Evolutionary conservation across 2,797 vertebrate genomes (phyloP), one percentile per base, ranked within the genome.

Genomic region (Lateolabrax maculatus): DNA sequence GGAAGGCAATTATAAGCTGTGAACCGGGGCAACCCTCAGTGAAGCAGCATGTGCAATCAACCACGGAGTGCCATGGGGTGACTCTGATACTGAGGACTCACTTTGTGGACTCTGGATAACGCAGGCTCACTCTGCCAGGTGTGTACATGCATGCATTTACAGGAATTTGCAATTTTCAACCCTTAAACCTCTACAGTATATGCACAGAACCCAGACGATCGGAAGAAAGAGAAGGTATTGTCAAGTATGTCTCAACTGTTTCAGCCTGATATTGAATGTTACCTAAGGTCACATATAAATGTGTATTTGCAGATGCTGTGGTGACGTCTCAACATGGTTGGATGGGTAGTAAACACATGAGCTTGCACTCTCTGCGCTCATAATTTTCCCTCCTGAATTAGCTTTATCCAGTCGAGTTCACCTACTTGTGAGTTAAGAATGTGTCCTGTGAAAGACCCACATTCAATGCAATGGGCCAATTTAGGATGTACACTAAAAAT

Each of bases 1-100:
- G 77, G 77, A 77, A 92, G 85, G 89, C 87, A 95, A 94, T 95
- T 93, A 95, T 86, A 90, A 89, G 78, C 88, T 64, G 79, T 91
- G 93, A 95, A 92, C 90, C 89, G 18, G 84, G 80, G 79, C 73
- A 79, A 79, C 75, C 90, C 84, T 76, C 72, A 34, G 71, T 3
- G 43, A 82, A 76, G 84, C 84, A 44, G 88, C 81, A 71, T 84
- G 87, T 53, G 84, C 85, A 92, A 89, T 90, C 87, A 89, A 75
- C 53, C 75, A 36, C 37, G 44, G 62, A 74, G 62, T 37, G 64
- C 69, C 36, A 27, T 4, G 61, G 71, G 79, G 72, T 29, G 79
- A 75, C 51, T 68, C 37, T 8, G 65, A 60, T 75, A 60, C 13
- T 25, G 73, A 63, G 27, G 57, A 68, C 83, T 67, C 55, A 62